phyloP scores from a whole-genome alignment of 2,888 invertebrate species.

The Lamproptera curius region DNA sequence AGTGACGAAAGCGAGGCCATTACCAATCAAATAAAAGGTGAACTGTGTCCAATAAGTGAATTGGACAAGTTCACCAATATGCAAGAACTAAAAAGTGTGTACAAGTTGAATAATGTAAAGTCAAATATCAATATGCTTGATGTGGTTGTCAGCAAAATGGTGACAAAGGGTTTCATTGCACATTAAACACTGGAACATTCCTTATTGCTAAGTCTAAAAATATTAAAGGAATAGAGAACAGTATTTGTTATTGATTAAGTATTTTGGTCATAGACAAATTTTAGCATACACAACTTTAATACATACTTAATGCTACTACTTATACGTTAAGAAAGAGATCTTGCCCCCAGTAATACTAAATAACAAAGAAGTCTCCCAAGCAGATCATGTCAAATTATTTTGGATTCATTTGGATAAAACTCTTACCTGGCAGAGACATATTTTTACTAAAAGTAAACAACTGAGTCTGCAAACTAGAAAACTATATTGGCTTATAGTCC shows the following conservation, averaged over 20 bases:
- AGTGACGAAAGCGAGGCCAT: slow-evolving; percentile 47
- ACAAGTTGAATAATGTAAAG: slow-evolving; percentile 78
- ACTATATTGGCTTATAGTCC: no score
- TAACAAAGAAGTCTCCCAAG: no score
- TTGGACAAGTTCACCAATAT: slow-evolving; percentile 66
- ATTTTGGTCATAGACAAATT: background rate
- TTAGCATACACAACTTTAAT: background rate
- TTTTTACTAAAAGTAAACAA: no score
- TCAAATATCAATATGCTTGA: slow-evolving; percentile 63
- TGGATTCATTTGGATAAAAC: no score
- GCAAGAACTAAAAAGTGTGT: slow-evolving; percentile 73
- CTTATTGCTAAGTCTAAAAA: background rate
- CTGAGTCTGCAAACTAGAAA: no score
- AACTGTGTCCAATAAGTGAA: slow-evolving; percentile 62
- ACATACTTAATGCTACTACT: background rate
- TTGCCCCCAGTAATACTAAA: no score
- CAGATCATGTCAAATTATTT: no score
- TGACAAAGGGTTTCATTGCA: slow-evolving; percentile 79
- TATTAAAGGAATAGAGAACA: no score
- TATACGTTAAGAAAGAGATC: no score
- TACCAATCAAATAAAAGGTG: slow-evolving; percentile 73
- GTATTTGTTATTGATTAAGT: background rate
- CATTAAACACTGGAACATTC: no score
- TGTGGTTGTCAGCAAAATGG: slow-evolving; percentile 82
- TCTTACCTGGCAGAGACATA: no score